Base-by-base conservation (phyloP, 30 jellyfish, hydroid and myxozoan species). In the Turritopsis dohrnii region DNA sequence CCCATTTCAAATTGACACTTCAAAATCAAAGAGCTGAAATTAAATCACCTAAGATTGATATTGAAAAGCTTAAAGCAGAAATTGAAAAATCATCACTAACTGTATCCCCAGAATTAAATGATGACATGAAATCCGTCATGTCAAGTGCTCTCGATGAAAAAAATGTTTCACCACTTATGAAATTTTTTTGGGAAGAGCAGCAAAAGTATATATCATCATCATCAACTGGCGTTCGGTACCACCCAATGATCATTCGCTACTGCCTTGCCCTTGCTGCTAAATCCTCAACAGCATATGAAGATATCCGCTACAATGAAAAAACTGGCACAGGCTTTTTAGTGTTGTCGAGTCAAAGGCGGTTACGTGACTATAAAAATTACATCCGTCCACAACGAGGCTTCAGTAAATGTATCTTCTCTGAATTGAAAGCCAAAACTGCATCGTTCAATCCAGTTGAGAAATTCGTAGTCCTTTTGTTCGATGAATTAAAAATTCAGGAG, bases 361-460 rank as follows among this genome's bases (percentile, higher is more conserved):
- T 83, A 5, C 52, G 88, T 28, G 96, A 84, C 83, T 88, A 60
- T 72, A 83, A 83, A 82, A 88, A 83, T 77, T 75, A 75, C 76
- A 76, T 83, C 66, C 85, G 93, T 9, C 93, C 96, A 52, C 69
- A 84, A 52, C 95, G 81, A 24, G 94, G 96, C 22, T 79, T 83
- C 89, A 88, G 83, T 71, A 52, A 29, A n/a, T 89, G 72, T 3
- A 76, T 88, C 22, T 77, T 88, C 72, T 26, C 60, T 52, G 96
- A 88, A 66, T 83, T 84, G 1, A 76, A 24, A 71, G 28, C 53
- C 52, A 75, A 54, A 83, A 74, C 13, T 21, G 41, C 53, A 53
- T 52, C 7, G 71, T 81, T 83, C 66, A 26, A 83, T 79, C 18
- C 76, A 54, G 16, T 88, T 82, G 80, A 52, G 71, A 8, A 76